A percentile compares a stretch with the other conserved stretches of the same genome.
These are phyloP conservation scores for Hipposideros larvatus DNA, from an alignment of 2,797 vertebrate genomes.

Conservation along the genomic window DNA sequence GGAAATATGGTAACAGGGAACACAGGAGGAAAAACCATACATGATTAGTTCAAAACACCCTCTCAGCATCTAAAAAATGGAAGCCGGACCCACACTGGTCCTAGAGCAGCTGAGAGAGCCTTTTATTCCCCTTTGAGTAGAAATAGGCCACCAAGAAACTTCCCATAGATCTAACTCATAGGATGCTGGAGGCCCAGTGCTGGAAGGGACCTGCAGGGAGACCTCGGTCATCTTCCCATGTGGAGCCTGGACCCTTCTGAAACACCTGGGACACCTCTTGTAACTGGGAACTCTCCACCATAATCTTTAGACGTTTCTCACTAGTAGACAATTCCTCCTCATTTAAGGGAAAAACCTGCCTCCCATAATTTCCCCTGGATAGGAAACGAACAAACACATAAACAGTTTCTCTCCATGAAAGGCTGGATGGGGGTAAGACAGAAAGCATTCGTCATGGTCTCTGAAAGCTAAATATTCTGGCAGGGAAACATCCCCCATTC, in stretches of 20 bases:
- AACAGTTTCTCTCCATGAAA: not conserved
- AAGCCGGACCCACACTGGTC: not conserved
- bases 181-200: not conserved
- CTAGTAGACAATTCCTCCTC: not conserved
- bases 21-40: not conserved
- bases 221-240: not conserved
- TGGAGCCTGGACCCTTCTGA: not conserved
- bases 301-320: not conserved
- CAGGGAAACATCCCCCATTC: too few relatives aligned
- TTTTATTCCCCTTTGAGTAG: not conserved
- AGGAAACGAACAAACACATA: not conserved
- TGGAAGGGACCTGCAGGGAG: not conserved
- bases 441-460: not conserved
- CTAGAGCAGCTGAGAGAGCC: not conserved
- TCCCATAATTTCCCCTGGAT: not conserved
- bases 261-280: too few relatives aligned
- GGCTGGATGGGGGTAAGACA: not conserved
- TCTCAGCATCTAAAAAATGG: not conserved
- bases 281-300: not conserved
- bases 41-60: not conserved
- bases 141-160: not conserved
- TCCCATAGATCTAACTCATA: not conserved
- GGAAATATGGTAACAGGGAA: not conserved
- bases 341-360: not conserved
- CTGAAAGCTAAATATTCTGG: not conserved